phyloP scores from a whole-genome alignment of 2,113 vertebrate genomes.

The Falco punctatus region DNA sequence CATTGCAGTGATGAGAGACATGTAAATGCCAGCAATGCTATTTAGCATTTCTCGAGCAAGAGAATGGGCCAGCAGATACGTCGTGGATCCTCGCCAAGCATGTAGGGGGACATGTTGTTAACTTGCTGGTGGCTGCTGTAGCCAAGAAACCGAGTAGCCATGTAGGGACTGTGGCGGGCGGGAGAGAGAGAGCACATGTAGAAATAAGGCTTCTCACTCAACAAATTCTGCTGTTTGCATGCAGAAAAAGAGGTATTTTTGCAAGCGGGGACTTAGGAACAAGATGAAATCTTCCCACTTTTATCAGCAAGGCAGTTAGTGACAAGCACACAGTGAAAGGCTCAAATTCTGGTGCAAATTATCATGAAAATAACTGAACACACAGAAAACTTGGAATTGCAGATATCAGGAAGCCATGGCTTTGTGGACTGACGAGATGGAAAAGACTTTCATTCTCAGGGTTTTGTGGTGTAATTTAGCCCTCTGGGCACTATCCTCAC shows the following conservation, averaged over 20 bases:
- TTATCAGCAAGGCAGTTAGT: slow-evolving; percentile 54
- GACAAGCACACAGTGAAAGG: slow-evolving; percentile 57
- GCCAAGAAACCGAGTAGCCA: slow-evolving; percentile 66
- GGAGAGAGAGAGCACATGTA: slow-evolving; percentile 57
- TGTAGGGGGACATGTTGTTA: slow-evolving; percentile 71
- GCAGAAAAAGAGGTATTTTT: slow-evolving; percentile 68
- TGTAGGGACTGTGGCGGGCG: slow-evolving; percentile 56
- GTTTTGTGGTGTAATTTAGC: background rate
- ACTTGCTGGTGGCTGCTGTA: slow-evolving; percentile 69
- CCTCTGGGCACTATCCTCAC: background rate
- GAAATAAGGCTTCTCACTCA: slow-evolving; percentile 66
- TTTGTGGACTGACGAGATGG: background rate
- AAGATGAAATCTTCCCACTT: slow-evolving; percentile 65
- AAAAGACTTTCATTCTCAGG: background rate
- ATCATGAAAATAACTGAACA: slow-evolving; percentile 36
- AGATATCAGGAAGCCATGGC: background rate
- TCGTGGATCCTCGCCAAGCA: slow-evolving; percentile 57
- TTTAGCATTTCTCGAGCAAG: slow-evolving; percentile 62
- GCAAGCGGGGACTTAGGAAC: slow-evolving; percentile 55
- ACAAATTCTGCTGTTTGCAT: slow-evolving; percentile 66
- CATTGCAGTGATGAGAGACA: slow-evolving; percentile 22
- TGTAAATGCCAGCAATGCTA: slow-evolving; percentile 60
- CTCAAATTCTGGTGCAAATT: slow-evolving; percentile 59
- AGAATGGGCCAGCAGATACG: slow-evolving; percentile 64
- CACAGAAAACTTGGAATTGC: background rate